Conservation (phyloP, 2,888 invertebrate genomes). For the Acleris emargana region DNA sequence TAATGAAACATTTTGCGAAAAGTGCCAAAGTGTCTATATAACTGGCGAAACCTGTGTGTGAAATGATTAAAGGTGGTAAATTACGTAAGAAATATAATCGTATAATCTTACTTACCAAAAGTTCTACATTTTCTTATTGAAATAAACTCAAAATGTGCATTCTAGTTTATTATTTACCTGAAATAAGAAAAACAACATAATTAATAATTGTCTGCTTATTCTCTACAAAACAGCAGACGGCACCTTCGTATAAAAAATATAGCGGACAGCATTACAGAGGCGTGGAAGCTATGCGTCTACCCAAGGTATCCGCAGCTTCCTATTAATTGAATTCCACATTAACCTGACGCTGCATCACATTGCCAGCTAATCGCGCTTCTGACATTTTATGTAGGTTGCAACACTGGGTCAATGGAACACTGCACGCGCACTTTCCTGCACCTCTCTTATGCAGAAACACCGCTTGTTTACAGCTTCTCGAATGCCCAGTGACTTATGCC, state of each 20-base stretch:
- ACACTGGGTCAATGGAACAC: constrained; percentile 73
- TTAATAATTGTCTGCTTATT: neutral
- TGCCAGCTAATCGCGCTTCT: constrained; percentile 63
- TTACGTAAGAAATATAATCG: too few species aligned
- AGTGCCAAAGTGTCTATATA: too few species aligned
- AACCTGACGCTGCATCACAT: constrained; percentile 59
- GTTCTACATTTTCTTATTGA: neutral
- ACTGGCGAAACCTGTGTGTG: too few species aligned
- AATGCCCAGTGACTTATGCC: constrained; percentile 13
- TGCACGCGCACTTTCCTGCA: constrained; percentile 69
- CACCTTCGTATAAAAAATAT: too few species aligned
- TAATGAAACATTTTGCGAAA: too few species aligned
- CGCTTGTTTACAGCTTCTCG: constrained; percentile 41
- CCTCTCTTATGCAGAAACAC: constrained; percentile 65
- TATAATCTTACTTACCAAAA: constrained; percentile 9
- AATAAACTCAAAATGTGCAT: neutral
- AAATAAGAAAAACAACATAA: constrained; percentile 7
- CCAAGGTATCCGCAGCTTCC: neutral
- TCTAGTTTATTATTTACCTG: constrained; percentile 19
- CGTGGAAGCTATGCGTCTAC: too few species aligned
- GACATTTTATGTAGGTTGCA: constrained; percentile 64
- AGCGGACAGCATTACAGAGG: too few species aligned
- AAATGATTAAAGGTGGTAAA: too few species aligned
- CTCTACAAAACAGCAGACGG: neutral
- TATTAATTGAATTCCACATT: constrained; percentile 22